These are phyloP conservation scores for Podarcis muralis DNA, from an alignment of 2,113 vertebrate genomes.

Conservation along the genomic window DNA sequence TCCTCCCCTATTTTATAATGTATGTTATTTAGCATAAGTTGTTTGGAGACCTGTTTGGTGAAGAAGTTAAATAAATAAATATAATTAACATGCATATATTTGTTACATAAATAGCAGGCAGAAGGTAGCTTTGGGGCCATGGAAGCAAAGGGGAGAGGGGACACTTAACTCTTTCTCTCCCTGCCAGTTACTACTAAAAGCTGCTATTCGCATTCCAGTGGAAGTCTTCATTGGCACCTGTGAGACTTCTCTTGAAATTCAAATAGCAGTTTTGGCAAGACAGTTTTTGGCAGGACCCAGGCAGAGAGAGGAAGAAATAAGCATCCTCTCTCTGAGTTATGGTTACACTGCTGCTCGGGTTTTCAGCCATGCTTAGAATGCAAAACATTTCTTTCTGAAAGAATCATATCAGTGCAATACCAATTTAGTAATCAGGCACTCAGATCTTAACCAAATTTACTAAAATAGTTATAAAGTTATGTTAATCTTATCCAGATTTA, in stretches of 20 bases:
- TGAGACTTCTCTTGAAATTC: neutral
- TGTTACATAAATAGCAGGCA: too few relatives aligned
- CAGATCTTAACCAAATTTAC: constrained; percentile 20
- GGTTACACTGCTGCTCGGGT: neutral
- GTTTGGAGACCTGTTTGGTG: too few relatives aligned
- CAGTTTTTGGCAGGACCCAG: neutral
- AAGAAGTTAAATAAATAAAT: too few relatives aligned
- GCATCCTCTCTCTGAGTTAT: too few relatives aligned
- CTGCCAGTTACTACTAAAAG: neutral
- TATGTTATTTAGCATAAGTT: too few relatives aligned
- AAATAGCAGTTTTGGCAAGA: neutral
- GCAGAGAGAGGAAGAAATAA: neutral
- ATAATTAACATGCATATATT: too few relatives aligned
- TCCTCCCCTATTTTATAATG: too few relatives aligned
- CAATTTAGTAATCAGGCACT: neutral
- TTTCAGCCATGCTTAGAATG: constrained; percentile 19
- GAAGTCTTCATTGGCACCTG: neutral
- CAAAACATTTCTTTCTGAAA: constrained; percentile 9
- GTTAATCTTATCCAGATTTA: constrained; percentile 23
- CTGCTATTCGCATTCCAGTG: neutral
- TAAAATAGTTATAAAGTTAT: constrained; percentile 6
- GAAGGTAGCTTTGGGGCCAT: neutral
- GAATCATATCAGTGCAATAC: neutral
- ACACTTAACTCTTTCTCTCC: neutral
- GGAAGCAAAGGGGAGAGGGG: neutral